Base-by-base conservation (phyloP, 2,797 vertebrate genomes). In the Anisognathus igniventris region DNA sequence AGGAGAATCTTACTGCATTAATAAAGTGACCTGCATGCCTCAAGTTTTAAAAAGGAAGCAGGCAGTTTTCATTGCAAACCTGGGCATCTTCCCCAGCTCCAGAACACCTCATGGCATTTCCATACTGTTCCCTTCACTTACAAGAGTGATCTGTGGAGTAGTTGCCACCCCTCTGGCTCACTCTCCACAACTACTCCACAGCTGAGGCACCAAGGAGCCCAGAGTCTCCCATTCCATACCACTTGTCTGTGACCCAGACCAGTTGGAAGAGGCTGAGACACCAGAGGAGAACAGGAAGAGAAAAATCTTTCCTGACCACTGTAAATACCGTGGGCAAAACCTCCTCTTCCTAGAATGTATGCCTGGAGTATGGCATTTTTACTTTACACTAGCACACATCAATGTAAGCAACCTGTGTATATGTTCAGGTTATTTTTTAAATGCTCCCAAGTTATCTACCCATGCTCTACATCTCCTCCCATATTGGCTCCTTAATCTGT, bases 401-500 rank as follows among this genome's bases (percentile, higher is more conserved):
- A 60, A 45, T 81, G 81, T 72, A 73, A 93, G 74, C 51, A 89
- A 75, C 48, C 12, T 53, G 45, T 78, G 22, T 66, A 62, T 85
- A 42, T 53, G 74, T 50, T 74, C 50, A n/a, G 39, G 45, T 64
- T 94, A 44, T 83, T 90, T 92, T 91, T 79, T 28, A 94, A 88
- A 88, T 58, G 48, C 9, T 80, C 47, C 18, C 28, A 60, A 50
- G 23, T 64, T 73, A 83, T 60, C 50, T 86, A 72, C 48, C 44
- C 39, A 44, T 90, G 37, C 16, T 92, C 53, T 84, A 27, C 14
- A 66, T 84, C 66, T 94, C 91, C 76, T 88, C 57, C 57, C 71
- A 81, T 3, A 87, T 12, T 42, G 40, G 51, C 73, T 95, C 56
- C 86, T 64, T 73, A 79, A 66, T 56, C 65, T 90, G 54, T 48